Conservation (phyloP, 2,797 vertebrate species). For the Sternotherus odoratus region DNA sequence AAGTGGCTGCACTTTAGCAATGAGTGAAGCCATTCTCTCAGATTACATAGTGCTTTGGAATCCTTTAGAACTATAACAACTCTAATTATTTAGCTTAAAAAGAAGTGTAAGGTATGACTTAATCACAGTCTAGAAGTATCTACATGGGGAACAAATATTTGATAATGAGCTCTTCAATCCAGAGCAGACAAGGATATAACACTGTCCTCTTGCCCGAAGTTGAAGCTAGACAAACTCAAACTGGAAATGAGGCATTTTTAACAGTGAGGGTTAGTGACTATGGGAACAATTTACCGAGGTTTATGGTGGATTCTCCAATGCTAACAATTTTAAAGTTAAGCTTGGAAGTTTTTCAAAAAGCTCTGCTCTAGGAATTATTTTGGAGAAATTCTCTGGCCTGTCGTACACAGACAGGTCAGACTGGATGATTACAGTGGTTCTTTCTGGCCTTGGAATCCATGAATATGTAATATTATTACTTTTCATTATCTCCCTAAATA, state of each 20-base stretch:
- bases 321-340: neutral
- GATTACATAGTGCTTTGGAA: fast-evolving
- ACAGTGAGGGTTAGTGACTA: too few species aligned
- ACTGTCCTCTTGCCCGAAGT: too few species aligned
- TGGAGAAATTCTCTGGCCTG: neutral
- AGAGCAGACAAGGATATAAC: too few species aligned
- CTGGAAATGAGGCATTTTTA: too few species aligned
- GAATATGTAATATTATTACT: neutral
- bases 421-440: neutral
- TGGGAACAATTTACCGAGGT: too few species aligned
- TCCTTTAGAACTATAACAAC: neutral
- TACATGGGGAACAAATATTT: too few species aligned
- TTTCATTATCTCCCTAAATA: neutral
- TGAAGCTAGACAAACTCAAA: too few species aligned
- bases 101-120: too few species aligned
- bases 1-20: neutral
- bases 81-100: neutral
- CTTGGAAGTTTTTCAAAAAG: neutral
- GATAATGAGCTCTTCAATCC: too few species aligned
- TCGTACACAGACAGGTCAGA: neutral
- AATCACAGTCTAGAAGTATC: too few species aligned
- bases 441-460: neutral
- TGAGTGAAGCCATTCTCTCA: neutral
- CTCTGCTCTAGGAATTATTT: neutral
- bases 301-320: too few species aligned